Base-by-base conservation (phyloP, 2,888 invertebrate genomes). In the Andrena bucephala region DNA sequence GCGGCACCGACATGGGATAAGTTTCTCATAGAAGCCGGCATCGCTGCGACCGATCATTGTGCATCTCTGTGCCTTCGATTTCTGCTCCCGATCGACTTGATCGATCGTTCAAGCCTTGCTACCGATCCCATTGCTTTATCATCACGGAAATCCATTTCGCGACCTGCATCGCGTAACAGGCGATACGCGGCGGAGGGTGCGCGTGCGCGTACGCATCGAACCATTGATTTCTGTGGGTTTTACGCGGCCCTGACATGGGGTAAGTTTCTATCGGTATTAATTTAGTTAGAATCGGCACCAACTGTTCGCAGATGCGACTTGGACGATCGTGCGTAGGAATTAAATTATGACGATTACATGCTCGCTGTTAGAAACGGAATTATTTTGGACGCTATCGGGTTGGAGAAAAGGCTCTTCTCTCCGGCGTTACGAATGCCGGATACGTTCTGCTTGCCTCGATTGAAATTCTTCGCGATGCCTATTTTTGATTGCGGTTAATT, bases 211-310 rank as follows among this genome's bases (percentile, higher is more conserved):
- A 86, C 87, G 86, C 92, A 92, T 92, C 93, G 92, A 93, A 87
- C 92, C 89, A 90, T 88, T 88, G 89, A 90, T 91, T 90, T 87
- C 88, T 79, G 83, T 87, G 89, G 87, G 88, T 87, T 88, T 89
- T 86, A 88, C 90, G 90, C 91, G 90, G 89, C 91, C 90, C 92
- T 91, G 92, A 92, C 91, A 93, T 93, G 93, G 93, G 93, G 92
- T 93, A 94, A 93, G 93, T 94, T 93, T 89, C 85, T 88, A 84
- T 90, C 76, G 83, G 66, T 76, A 85, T 87, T 85, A 83, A 82
- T 85, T 83, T 80, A 75, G 13, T n/a, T 31, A n/a, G 33, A 52
- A 84, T 70, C 31, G 50, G 52, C 62, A 16, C 27, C 6, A 42
- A 65, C 6, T 63, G 13, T 59, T 20, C 29, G 16, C 2, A 65